These are phyloP conservation scores for Ctenopoma kingsleyae DNA, from an alignment of 2,797 vertebrate species.

Conservation along the genomic window DNA sequence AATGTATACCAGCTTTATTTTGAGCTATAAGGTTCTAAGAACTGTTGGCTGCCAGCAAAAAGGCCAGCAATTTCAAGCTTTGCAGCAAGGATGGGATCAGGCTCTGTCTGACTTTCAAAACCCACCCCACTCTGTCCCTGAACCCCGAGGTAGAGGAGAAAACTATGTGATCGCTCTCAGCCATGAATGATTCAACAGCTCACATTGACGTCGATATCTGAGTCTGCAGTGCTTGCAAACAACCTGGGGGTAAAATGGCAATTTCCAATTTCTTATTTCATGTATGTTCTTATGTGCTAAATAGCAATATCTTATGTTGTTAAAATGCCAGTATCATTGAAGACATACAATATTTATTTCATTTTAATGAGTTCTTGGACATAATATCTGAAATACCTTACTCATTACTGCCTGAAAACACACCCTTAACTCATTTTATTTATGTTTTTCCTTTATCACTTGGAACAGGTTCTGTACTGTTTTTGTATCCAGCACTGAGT, in stretches of 20 bases:
- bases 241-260: constrained; percentile 37
- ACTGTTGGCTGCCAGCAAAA: constrained; percentile 28
- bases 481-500: constrained; percentile 32
- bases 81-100: constrained; percentile 18
- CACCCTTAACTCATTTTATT: constrained; percentile 24
- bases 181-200: constrained; percentile 73
- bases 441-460: constrained; percentile 28
- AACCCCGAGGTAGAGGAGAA: constrained; percentile 52
- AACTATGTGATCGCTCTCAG: constrained; percentile 42
- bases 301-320: constrained; percentile 3
- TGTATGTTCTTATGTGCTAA: too few species aligned
- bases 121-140: constrained; percentile 35
- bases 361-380: constrained; percentile 28
- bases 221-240: constrained; percentile 43
- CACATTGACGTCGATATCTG: constrained; percentile 51
- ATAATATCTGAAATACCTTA: constrained; percentile 8
- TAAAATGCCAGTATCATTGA: constrained; percentile 13
- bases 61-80: constrained; percentile 29
- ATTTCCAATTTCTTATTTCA: constrained; percentile 1
- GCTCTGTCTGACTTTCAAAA: constrained; percentile 34
- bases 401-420: constrained; percentile 33
- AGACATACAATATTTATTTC: constrained; percentile 2
- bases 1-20: constrained; percentile 36
- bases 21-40: constrained; percentile 5
- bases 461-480: constrained; percentile 12